A percentile compares a stretch with the other conserved stretches of the same genome.
Evolutionary conservation across 2,888 invertebrate species (phyloP).

Genomic region (Drosophila neutralis): DNA sequence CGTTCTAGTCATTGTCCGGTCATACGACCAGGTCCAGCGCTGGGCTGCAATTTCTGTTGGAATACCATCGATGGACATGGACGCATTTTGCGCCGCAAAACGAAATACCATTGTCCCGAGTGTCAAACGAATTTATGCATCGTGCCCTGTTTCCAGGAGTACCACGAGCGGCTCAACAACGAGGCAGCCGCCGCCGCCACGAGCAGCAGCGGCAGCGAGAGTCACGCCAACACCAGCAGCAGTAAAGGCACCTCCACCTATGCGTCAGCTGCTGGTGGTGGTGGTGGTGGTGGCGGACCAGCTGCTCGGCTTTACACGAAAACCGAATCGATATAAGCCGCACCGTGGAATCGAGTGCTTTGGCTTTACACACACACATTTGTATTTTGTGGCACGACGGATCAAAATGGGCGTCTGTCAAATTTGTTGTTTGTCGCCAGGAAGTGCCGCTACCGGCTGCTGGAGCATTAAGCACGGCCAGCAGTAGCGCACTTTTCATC

Average conservation of each 20-base stretch:
- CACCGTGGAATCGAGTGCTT: conserved; percentile 25
- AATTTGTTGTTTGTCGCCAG: conserved; percentile 78
- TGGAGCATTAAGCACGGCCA: conserved; percentile 4
- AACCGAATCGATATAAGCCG: conserved; percentile 84
- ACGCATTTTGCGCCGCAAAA: conserved; percentile 92
- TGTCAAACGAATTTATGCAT: conserved; percentile 95
- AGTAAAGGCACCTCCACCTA: conserved; percentile 62
- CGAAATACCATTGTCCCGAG: conserved; percentile 95
- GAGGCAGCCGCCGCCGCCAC: conserved; percentile 71
- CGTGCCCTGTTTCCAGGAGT: conserved; percentile 95
- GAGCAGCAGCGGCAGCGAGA: conserved; percentile 47
- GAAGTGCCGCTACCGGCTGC: conserved; percentile 28
- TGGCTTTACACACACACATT: conserved; percentile 55
- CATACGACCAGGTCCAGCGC: conserved; percentile 92
- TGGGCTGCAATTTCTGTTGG: conserved; percentile 96
- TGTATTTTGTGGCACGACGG: conserved; percentile 74
- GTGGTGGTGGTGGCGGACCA: conserved; percentile 47
- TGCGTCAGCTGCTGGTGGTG: conserved; percentile 48
- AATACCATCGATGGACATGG: conserved; percentile 94
- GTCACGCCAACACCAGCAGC: conserved; percentile 46
- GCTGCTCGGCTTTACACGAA: conserved; percentile 81
- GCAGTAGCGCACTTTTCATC: conserved; percentile 34
- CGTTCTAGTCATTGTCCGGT: conserved; percentile 94
- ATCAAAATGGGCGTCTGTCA: conserved; percentile 42
- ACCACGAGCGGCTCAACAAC: conserved; percentile 88